Percentiles rank a stretch among this genome's conserved stretches.
Evolutionary conservation across 2,113 vertebrate genomes (phyloP).

Genomic region (Microcebus tavaratra): DNA sequence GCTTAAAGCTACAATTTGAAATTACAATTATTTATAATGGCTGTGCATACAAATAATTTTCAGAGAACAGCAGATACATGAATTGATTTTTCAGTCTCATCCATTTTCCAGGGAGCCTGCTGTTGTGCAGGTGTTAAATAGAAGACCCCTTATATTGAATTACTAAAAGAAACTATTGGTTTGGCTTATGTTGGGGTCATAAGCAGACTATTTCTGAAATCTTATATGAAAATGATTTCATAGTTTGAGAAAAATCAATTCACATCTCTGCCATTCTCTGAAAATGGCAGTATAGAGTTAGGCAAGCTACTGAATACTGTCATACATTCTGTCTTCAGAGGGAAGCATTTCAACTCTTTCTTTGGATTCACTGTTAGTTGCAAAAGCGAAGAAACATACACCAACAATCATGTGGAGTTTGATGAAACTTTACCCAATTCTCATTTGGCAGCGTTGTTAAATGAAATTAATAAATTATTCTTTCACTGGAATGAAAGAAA

Average conservation of each 20-base stretch:
- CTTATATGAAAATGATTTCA: background rate
- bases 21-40: background rate
- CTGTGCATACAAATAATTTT: background rate
- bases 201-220: background rate
- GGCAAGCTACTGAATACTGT: background rate
- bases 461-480: background rate
- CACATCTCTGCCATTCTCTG: background rate
- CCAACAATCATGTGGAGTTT: background rate
- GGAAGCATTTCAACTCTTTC: background rate
- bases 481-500: constrained; percentile 18
- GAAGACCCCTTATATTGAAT: background rate
- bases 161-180: background rate
- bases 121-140: background rate
- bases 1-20: background rate
- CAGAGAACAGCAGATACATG: background rate
- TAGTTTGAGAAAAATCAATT: background rate
- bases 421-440: background rate
- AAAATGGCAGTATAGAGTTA: background rate
- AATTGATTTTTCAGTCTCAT: background rate
- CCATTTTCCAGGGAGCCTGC: constrained; percentile 1
- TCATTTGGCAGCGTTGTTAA: background rate
- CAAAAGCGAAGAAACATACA: background rate
- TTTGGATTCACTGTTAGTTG: background rate
- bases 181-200: background rate
- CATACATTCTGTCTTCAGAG: background rate